Evolutionary conservation across 1,140 invertebrate genomes (phyloP).

Genomic region (Ceratosolen solmsi): DNA sequence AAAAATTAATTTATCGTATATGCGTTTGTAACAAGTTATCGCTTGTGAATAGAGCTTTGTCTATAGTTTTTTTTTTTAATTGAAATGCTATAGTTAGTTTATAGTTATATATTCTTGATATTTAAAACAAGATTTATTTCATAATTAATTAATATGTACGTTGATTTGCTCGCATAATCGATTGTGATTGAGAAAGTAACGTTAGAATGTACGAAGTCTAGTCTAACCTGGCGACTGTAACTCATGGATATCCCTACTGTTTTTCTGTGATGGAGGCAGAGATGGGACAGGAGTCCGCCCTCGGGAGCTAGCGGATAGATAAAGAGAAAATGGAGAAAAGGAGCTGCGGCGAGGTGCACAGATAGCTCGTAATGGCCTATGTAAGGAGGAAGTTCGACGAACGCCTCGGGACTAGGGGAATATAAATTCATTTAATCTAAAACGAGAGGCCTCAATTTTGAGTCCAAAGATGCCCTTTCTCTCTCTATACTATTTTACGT

Average conservation of each 20-base stretch:
- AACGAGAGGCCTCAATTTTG: constrained; percentile 64
- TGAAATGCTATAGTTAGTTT: no score
- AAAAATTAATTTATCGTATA: no score
- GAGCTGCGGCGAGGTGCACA: not conserved
- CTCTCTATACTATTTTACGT: not conserved
- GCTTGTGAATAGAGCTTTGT: no score
- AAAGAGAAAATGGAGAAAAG: constrained; percentile 38
- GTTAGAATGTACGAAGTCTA: no score
- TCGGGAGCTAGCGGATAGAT: constrained; percentile 9
- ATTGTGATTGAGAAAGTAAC: not conserved
- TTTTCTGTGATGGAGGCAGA: not conserved
- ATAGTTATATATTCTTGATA: no score
- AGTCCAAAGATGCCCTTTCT: constrained; percentile 52
- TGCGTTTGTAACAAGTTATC: no score
- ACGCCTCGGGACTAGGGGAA: constrained; percentile 49
- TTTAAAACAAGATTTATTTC: no score
- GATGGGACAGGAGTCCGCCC: not conserved
- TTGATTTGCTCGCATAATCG: no score
- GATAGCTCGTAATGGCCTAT: constrained; percentile 46
- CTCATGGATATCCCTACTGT: not conserved
- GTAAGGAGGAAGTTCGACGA: constrained; percentile 27
- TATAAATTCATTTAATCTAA: constrained; percentile 69
- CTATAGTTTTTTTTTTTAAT: no score
- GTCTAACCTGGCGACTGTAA: not conserved
- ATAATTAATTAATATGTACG: no score